These are phyloP conservation scores for Amyelois transitella DNA, from an alignment of 1,140 invertebrate genomes.

Conservation along the genomic window DNA sequence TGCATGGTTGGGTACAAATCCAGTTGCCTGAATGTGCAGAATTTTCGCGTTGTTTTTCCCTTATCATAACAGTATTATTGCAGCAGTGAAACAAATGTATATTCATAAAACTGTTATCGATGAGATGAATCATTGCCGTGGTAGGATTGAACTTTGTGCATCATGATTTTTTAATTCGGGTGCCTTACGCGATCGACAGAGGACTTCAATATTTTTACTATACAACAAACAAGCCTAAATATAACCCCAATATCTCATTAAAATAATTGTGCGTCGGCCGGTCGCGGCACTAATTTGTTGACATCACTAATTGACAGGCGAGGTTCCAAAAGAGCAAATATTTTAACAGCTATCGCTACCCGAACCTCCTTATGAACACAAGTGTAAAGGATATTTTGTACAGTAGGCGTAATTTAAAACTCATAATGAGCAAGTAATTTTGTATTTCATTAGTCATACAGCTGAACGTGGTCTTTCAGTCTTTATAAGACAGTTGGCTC, in stretches of 20 bases:
- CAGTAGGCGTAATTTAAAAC: not conserved
- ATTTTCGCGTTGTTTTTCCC: too few relatives aligned
- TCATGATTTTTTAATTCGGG: not conserved
- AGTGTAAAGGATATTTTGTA: not conserved
- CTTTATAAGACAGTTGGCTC: too few relatives aligned
- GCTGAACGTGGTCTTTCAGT: too few relatives aligned
- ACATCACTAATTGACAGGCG: constrained; percentile 8
- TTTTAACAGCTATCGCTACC: constrained; percentile 9
- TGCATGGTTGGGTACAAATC: too few relatives aligned
- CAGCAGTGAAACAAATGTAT: too few relatives aligned
- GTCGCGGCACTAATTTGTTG: constrained; percentile 17
- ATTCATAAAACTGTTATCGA: too few relatives aligned
- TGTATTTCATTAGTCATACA: too few relatives aligned
- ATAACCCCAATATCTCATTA: not conserved
- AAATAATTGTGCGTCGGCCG: not conserved
- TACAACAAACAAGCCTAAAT: not conserved
- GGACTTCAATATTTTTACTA: not conserved
- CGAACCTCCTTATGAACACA: not conserved
- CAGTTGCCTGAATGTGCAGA: too few relatives aligned
- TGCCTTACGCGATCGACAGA: not conserved
- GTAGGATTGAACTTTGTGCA: too few relatives aligned
- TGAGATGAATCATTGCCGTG: too few relatives aligned
- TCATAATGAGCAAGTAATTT: too few relatives aligned
- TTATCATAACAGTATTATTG: too few relatives aligned
- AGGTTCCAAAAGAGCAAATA: constrained; percentile 6